Evolutionary conservation across 2,888 invertebrate species (phyloP).

Genomic region (Mechanitis mazaeus): DNA sequence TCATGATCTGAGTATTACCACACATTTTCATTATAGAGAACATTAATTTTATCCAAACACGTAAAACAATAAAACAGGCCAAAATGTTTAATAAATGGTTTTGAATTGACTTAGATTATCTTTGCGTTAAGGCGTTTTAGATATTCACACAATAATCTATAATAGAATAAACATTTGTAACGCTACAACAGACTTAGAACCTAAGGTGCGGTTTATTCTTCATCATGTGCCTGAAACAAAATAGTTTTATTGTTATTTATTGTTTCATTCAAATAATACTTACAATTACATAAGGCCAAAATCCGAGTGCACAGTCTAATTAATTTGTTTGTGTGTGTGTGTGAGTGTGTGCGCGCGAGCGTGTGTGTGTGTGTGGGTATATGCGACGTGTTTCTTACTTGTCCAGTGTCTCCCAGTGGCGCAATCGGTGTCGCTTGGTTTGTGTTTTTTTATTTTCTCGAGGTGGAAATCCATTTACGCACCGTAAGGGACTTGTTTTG

Average conservation of each 20-base stretch:
- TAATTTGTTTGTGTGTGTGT: neutral
- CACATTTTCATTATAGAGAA: neutral
- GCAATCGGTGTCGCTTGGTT: too few relatives aligned
- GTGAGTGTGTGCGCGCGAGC: neutral
- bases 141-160: conserved; percentile 58
- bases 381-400: neutral
- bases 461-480: too few relatives aligned
- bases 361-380: neutral
- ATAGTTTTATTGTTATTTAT: conserved; percentile 14
- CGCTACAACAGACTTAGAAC: conserved; percentile 75
- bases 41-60: neutral
- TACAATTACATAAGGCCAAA: too few relatives aligned
- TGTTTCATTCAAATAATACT: too few relatives aligned
- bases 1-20: neutral
- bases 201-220: conserved; percentile 92
- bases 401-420: too few relatives aligned
- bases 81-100: conserved; percentile 60
- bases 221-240: conserved; percentile 86
- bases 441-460: too few relatives aligned
- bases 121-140: conserved; percentile 53
- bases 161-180: conserved; percentile 50
- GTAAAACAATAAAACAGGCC: conserved; percentile 26
- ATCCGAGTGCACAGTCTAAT: too few relatives aligned
- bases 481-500: too few relatives aligned
- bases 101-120: conserved; percentile 60